These are phyloP conservation scores for Hecatera dysodea DNA, from an alignment of 2,888 invertebrate genomes.

Conservation along the genomic window DNA sequence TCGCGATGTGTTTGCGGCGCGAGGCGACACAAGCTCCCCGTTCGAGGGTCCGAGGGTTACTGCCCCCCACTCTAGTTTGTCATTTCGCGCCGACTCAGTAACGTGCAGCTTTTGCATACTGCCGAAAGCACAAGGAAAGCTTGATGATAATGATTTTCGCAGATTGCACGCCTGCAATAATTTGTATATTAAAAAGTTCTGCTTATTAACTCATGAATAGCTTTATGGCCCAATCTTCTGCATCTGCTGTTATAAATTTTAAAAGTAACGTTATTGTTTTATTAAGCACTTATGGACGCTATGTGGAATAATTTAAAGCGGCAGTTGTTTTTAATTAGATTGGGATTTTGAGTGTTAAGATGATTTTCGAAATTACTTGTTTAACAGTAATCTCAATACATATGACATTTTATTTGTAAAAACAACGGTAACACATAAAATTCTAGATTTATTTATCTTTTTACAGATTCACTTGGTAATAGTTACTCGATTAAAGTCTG, in stretches of 20 bases:
- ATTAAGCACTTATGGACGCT: slow-evolving; percentile 16
- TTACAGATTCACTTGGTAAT: neutral
- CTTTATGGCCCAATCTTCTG: slow-evolving; percentile 8
- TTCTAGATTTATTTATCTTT: neutral
- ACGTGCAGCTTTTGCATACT: slow-evolving; percentile 79
- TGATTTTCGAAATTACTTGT: slow-evolving; percentile 19
- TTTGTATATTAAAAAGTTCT: slow-evolving; percentile 48
- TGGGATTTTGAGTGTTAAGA: neutral
- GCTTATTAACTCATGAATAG: slow-evolving; percentile 30
- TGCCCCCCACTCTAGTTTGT: slow-evolving; percentile 85
- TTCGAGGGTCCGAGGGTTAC: slow-evolving; percentile 82
- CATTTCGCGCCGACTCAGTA: slow-evolving; percentile 90
- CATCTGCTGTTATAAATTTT: slow-evolving; percentile 33
- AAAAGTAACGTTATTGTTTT: slow-evolving; percentile 30
- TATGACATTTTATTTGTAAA: neutral
- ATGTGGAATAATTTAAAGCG: slow-evolving; percentile 30
- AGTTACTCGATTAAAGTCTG: neutral
- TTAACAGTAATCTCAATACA: neutral
- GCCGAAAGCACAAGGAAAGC: slow-evolving; percentile 68
- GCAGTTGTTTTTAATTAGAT: slow-evolving; percentile 45
- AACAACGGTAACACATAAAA: neutral
- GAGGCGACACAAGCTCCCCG: slow-evolving; percentile 84
- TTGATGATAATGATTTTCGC: slow-evolving; percentile 78
- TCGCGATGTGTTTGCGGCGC: slow-evolving; percentile 82
- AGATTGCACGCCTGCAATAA: slow-evolving; percentile 65